Evolutionary conservation across 1,140 invertebrate species (phyloP).

Genomic region (Theocolax elegans): DNA sequence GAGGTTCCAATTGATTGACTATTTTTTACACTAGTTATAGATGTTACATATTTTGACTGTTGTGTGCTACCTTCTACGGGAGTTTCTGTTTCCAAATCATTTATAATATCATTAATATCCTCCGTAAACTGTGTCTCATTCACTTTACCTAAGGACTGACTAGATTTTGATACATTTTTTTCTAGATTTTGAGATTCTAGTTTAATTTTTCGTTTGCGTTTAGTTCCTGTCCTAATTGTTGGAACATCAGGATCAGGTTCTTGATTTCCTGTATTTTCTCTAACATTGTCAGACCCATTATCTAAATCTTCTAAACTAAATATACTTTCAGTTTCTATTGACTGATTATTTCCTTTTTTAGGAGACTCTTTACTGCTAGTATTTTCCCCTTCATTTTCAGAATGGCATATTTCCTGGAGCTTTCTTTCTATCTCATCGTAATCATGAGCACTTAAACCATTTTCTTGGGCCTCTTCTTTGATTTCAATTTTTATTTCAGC

Average conservation of each 20-base stretch:
- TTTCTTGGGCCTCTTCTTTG: slow-evolving; percentile 46
- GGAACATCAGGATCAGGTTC: slow-evolving; percentile 35
- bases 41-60: slow-evolving; percentile 45
- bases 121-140: slow-evolving; percentile 42
- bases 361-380: slow-evolving; percentile 40
- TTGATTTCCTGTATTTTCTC: slow-evolving; percentile 43
- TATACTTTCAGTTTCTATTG: slow-evolving; percentile 24
- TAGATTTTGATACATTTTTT: slow-evolving; percentile 18
- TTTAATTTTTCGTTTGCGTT: slow-evolving; percentile 48
- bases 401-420: slow-evolving; percentile 35
- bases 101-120: slow-evolving; percentile 55
- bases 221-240: slow-evolving; percentile 45
- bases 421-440: slow-evolving; percentile 54
- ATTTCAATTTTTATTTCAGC: slow-evolving; percentile 46
- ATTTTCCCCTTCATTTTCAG: slow-evolving; percentile 27
- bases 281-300: slow-evolving; percentile 28
- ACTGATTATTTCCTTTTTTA: slow-evolving; percentile 22
- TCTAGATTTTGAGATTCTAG: slow-evolving; percentile 37
- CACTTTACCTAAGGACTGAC: slow-evolving; percentile 17
- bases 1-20: slow-evolving; percentile 11
- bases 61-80: slow-evolving; percentile 35
- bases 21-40: slow-evolving; percentile 46
- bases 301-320: slow-evolving; percentile 24
- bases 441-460: slow-evolving; percentile 39
- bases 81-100: slow-evolving; percentile 48